Conservation (phyloP, 2,797 vertebrate genomes). For the Dromococcyx pavoninus region DNA sequence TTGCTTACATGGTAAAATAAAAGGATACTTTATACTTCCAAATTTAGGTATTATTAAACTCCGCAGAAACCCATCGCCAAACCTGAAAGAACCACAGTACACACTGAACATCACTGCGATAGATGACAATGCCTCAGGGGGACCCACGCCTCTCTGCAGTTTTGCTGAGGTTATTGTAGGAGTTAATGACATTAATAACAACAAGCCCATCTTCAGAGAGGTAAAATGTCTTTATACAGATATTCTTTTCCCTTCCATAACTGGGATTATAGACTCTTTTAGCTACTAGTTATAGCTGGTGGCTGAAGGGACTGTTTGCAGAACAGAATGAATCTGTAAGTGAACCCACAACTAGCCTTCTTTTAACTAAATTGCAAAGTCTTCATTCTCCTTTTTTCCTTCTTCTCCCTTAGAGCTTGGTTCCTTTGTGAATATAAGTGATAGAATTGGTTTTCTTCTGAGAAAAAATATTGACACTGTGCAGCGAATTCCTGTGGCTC, state of each 20-base stretch:
- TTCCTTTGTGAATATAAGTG: neutral
- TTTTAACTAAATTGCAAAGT: neutral
- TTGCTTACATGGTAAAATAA: neutral
- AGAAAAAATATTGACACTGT: neutral
- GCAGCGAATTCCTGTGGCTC: neutral
- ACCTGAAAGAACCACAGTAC: conserved; percentile 81
- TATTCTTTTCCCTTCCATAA: neutral
- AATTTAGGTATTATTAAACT: conserved; percentile 87
- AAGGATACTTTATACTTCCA: neutral
- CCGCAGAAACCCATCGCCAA: conserved; percentile 81
- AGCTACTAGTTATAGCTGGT: neutral
- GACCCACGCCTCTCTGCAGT: conserved; percentile 84
- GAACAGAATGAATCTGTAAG: neutral
- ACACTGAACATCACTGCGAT: conserved; percentile 86
- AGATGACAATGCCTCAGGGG: conserved; percentile 86
- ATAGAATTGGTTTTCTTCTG: neutral
- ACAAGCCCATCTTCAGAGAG: conserved; percentile 88
- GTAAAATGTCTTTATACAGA: conserved; percentile 64
- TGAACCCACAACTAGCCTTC: neutral
- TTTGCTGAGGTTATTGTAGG: conserved; percentile 88
- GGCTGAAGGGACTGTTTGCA: neutral
- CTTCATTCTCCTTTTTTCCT: neutral
- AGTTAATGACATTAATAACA: conserved; percentile 90
- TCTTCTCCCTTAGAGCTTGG: neutral
- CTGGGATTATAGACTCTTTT: neutral